A percentile compares a stretch with the other conserved stretches of the same genome.
Conservation (phyloP, 1,140 invertebrate genomes). For the Nixonia krombeini region DNA sequence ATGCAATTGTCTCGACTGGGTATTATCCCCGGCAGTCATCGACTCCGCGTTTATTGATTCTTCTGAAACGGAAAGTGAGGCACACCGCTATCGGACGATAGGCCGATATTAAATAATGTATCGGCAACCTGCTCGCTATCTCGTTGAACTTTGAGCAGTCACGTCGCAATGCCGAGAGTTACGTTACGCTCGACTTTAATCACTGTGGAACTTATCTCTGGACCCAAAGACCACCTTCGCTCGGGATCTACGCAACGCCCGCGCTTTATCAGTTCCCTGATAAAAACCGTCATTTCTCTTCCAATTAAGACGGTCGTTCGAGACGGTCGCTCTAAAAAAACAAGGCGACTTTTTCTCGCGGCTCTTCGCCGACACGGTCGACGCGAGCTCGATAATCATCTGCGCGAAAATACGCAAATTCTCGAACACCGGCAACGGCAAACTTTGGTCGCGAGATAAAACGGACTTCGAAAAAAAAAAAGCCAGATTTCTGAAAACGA, state of each 20-base stretch:
- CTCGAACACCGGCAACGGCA: no score
- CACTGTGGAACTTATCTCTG: slow-evolving; percentile 13
- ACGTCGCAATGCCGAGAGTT: slow-evolving; percentile 18
- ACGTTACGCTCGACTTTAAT: slow-evolving; percentile 13
- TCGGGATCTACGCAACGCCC: slow-evolving; percentile 35
- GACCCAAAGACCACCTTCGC: slow-evolving; percentile 17
- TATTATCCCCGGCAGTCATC: no score
- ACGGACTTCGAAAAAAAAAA: no score
- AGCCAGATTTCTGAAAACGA: no score
- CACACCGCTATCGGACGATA: background rate
- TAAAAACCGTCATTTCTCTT: background rate
- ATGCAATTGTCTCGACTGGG: no score
- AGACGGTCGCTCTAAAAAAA: no score
- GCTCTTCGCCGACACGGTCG: no score
- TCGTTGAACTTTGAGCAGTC: slow-evolving; percentile 27
- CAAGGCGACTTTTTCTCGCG: no score
- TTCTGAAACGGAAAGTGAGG: background rate
- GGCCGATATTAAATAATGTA: slow-evolving; percentile 15
- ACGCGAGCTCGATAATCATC: no score
- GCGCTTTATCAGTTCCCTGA: slow-evolving; percentile 8
- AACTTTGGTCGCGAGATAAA: no score
- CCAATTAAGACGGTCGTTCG: no score
- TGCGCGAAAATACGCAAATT: no score
- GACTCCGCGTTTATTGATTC: background rate
- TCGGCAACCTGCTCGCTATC: slow-evolving; percentile 16